Conservation (phyloP, 2,888 invertebrate species). For the Hypercompe scribonia region DNA sequence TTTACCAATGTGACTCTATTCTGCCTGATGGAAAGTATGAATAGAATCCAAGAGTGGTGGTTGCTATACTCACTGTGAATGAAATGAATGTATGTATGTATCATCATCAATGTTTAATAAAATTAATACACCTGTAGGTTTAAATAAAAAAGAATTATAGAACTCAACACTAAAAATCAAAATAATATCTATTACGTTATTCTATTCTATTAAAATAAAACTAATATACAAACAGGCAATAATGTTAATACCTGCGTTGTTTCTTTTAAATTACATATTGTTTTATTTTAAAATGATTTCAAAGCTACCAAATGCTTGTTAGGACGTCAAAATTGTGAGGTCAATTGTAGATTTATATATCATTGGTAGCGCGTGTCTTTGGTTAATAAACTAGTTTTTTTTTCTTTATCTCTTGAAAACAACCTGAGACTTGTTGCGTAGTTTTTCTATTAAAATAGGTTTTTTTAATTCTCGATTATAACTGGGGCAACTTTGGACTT, state of each 20-base stretch:
- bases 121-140: no score
- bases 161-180: no score
- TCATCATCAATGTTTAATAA: no score
- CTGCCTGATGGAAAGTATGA: no score
- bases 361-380: not conserved
- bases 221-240: not conserved
- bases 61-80: no score
- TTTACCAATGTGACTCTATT: no score
- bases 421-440: not conserved
- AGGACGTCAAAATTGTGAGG: conserved; percentile 24
- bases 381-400: not conserved
- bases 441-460: not conserved
- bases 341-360: conserved; percentile 16
- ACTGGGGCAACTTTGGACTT: not conserved
- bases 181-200: no score
- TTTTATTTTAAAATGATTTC: conserved; percentile 14
- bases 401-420: not conserved
- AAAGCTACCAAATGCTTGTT: conserved; percentile 38
- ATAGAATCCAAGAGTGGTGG: no score
- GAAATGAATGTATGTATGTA: no score
- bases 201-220: not conserved
- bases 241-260: not conserved
- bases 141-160: no score
- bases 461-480: not conserved
- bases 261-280: not conserved